A percentile compares a stretch with the other conserved stretches of the same genome.
These are phyloP conservation scores for Stegophylla sp. DNA, from an alignment of 2,888 invertebrate genomes.

Conservation along the genomic window DNA sequence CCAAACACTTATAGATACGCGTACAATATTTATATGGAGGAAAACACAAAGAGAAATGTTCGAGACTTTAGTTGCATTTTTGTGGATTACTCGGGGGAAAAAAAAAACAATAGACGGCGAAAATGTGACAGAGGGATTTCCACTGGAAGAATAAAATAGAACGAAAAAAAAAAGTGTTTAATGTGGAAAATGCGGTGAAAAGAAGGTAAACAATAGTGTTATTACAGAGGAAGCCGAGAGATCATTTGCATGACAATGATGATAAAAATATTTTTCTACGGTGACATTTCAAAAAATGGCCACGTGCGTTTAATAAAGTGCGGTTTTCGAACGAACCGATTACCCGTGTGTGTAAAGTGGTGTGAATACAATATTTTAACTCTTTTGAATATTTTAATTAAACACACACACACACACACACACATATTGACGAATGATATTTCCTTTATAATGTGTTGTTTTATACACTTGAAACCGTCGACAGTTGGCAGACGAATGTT, in stretches of 20 bases:
- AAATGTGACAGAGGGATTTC: slow-evolving; percentile 8
- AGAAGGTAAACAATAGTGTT: slow-evolving; percentile 34
- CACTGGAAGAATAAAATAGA: background rate
- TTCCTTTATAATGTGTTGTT: background rate
- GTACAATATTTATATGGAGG: background rate
- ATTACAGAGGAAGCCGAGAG: slow-evolving; percentile 24
- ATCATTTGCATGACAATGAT: slow-evolving; percentile 49
- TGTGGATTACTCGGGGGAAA: slow-evolving; percentile 17
- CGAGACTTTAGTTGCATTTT: slow-evolving; percentile 30
- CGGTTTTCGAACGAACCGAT: background rate
- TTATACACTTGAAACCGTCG: background rate
- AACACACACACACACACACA: background rate
- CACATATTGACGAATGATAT: background rate
- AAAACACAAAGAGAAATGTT: slow-evolving; percentile 17
- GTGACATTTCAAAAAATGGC: background rate
- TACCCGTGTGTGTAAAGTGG: background rate
- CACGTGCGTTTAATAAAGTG: slow-evolving; percentile 14
- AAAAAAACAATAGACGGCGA: slow-evolving; percentile 35
- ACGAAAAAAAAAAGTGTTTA: background rate
- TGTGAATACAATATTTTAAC: slow-evolving; percentile 5
- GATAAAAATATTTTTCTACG: slow-evolving; percentile 21
- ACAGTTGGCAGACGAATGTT: too few species aligned
- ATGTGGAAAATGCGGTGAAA: background rate
- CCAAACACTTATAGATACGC: background rate
- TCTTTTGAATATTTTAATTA: background rate